A percentile compares a stretch with the other conserved stretches of the same genome.
phyloP scores from a whole-genome alignment of 2,797 vertebrate genomes.

The Periparus ater region DNA sequence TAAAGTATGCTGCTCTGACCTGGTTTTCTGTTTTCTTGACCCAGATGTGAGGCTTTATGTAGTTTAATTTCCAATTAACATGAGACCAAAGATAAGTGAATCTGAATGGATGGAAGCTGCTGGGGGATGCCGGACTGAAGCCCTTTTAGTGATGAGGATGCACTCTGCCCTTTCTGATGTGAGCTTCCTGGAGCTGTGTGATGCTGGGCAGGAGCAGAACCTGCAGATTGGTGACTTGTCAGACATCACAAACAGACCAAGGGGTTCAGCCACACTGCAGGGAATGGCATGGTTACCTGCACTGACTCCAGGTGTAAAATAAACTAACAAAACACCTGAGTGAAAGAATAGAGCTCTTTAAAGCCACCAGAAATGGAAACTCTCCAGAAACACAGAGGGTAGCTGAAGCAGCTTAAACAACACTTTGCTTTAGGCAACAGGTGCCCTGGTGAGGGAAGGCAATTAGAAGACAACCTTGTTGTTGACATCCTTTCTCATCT shows the following conservation, averaged over 20 bases:
- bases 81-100: not conserved
- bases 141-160: not conserved
- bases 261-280: not conserved
- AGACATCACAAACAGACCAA: not conserved
- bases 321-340: not conserved
- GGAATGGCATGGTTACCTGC: rapidly evolving
- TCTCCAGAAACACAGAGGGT: not conserved
- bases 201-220: not conserved
- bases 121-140: rapidly evolving
- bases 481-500: not conserved
- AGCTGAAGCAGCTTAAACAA: not conserved
- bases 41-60: not conserved
- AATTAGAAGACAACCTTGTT: not conserved
- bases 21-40: not conserved
- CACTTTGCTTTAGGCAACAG: not conserved
- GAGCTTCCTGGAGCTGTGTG: rapidly evolving
- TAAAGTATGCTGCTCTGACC: not conserved
- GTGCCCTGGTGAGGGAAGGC: not conserved
- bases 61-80: not conserved
- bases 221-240: not conserved
- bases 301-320: not conserved
- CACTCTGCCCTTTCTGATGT: not conserved
- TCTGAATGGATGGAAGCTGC: not conserved
- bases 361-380: not conserved
- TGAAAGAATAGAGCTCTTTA: not conserved